Base-by-base conservation (phyloP, 2,797 vertebrate species). In the Semotilus atromaculatus region DNA sequence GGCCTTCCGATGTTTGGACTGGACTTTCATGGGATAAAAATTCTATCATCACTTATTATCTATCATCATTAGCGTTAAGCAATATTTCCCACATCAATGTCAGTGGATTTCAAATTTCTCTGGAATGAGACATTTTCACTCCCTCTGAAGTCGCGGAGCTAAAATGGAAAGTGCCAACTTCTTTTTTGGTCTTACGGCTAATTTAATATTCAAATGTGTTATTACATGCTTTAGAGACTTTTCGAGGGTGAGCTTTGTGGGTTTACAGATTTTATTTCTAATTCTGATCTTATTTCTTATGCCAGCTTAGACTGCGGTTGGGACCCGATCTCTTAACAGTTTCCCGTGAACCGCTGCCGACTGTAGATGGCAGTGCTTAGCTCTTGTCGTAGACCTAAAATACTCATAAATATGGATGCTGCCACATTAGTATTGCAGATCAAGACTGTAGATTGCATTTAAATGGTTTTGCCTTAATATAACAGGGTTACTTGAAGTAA, bases 341-440 rank as follows among this genome's bases (percentile, higher is more conserved):
- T 29, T 40, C 40, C 26, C 13, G 68, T 31, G 67, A 23, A 10
- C 71, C 38, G 58, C 29, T 21, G 71, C 71, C 74, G 6, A 84
- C 72, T 31, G 29, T 66, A 76, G 36, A 40, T 8, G 26, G 4
- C 48, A 62, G 13, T 71, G 66, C 82, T 77, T 18, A 18, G 45
- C 45, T 70, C n/a, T 77, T 31, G 34, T 26, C 55, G 14, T 66
- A 51, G 48, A 43, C 16, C 19, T 82, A 19, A 55, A 31, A 31
- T 68, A 62, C 7, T 29, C 23, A 23, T 68, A 29, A 75, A 83
- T 21, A 51, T 40, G 45, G 34, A 55, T 7, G 45, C 23, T 68
- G 48, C n/a, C 72, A 21, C n/a, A 29, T 38, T 76, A 75, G 82
- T 76, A 83, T 83, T 83, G 51, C 55, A 48, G 38, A 64, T 82